Conservation (phyloP, 2,797 vertebrate species). For the Nyctalus aviator region DNA sequence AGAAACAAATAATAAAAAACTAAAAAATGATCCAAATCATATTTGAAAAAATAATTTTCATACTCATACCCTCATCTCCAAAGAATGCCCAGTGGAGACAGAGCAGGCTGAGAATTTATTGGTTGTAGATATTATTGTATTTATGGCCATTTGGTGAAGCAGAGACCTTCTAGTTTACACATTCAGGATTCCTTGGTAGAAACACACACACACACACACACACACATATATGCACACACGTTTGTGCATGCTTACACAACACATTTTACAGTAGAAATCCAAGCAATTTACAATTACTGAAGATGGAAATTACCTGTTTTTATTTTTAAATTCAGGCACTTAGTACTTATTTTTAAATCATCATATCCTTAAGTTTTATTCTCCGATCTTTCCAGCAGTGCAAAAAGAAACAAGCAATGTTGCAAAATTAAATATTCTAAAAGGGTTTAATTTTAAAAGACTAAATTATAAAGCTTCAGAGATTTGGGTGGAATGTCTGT, state of each 20-base stretch:
- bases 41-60: constrained; percentile 52
- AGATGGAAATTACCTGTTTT: constrained; percentile 23
- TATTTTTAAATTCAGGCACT: constrained; percentile 6
- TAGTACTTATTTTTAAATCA: constrained; percentile 67
- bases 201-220: neutral
- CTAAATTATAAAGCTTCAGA: constrained; percentile 64
- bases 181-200: constrained; percentile 12
- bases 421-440: constrained; percentile 59
- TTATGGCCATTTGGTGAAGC: neutral
- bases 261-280: constrained; percentile 61
- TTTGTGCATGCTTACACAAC: neutral
- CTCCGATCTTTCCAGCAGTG: constrained; percentile 54
- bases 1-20: constrained; percentile 59
- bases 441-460: constrained; percentile 67
- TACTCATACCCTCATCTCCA: constrained; percentile 18
- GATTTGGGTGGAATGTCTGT: constrained; percentile 58
- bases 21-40: constrained; percentile 27
- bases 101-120: neutral
- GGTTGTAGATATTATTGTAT: neutral
- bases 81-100: neutral
- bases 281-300: neutral
- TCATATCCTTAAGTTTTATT: constrained; percentile 32
- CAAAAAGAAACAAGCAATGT: constrained; percentile 55
- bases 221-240: neutral
- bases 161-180: constrained; percentile 1